Conservation (phyloP, 2,113 vertebrate species). For the Cyprinodon tularosa region DNA sequence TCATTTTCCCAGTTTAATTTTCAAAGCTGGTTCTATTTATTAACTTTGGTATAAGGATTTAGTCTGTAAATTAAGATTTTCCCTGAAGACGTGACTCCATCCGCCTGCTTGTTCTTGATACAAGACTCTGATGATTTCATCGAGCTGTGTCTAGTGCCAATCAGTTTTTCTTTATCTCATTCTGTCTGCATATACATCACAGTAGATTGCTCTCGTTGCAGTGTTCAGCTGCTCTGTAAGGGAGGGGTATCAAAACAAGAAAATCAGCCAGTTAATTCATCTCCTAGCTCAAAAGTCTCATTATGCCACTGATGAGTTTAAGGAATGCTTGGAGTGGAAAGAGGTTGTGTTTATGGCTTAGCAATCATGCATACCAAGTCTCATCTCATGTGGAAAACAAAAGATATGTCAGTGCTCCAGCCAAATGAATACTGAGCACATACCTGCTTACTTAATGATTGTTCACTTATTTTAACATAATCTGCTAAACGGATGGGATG, state of each 20-base stretch:
- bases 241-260: constrained; percentile 45
- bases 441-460: constrained; percentile 59
- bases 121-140: constrained; percentile 26
- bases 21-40: constrained; percentile 5
- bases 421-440: constrained; percentile 55
- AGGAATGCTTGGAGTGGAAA: constrained; percentile 71
- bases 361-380: constrained; percentile 57
- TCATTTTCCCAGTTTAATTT: background rate
- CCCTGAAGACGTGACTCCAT: constrained; percentile 6
- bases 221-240: constrained; percentile 44
- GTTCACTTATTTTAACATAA: constrained; percentile 63
- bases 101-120: constrained; percentile 28
- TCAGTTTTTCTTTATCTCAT: constrained; percentile 27
- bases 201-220: constrained; percentile 28
- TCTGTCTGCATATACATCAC: constrained; percentile 52
- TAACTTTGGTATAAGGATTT: background rate
- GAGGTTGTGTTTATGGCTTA: constrained; percentile 66
- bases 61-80: constrained; percentile 21
- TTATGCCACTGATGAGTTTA: constrained; percentile 81
- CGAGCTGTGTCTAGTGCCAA: constrained; percentile 29
- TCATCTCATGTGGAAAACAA: constrained; percentile 66
- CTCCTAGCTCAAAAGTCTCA: constrained; percentile 79
- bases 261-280: constrained; percentile 83
- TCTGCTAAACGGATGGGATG: constrained; percentile 39
- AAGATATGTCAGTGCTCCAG: constrained; percentile 58